These are phyloP conservation scores for Aleadryas rufinucha DNA, from an alignment of 2,113 vertebrate species.

Conservation along the genomic window DNA sequence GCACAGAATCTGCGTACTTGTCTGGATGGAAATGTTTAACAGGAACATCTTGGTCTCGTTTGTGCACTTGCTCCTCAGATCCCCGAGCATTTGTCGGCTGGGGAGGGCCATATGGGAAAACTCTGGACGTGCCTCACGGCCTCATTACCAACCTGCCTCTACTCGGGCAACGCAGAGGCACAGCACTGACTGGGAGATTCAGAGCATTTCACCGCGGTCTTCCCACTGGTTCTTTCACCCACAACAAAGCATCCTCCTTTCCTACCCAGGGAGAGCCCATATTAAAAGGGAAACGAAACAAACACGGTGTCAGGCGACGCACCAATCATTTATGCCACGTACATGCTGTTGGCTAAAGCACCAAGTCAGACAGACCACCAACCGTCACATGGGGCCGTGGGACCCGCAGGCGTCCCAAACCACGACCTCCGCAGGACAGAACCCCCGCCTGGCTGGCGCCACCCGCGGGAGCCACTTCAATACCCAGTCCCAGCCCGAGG, in stretches of 20 bases:
- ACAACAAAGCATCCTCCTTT: not conserved
- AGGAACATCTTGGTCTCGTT: not conserved
- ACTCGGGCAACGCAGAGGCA: accelerated
- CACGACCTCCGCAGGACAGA: not conserved
- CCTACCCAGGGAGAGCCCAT: no score
- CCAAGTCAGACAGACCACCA: not conserved
- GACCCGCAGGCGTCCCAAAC: no score
- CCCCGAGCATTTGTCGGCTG: not conserved
- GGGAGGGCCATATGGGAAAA: not conserved
- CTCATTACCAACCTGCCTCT: not conserved
- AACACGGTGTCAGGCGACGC: not conserved
- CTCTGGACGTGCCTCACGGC: not conserved
- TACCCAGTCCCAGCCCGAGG: not conserved
- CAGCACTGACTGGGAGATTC: not conserved
- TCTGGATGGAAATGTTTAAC: not conserved
- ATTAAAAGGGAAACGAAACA: not conserved
- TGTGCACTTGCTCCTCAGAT: not conserved
- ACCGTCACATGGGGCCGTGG: accelerated
- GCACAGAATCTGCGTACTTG: not conserved
- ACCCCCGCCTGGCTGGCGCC: accelerated
- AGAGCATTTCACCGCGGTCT: not conserved
- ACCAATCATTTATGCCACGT: not conserved
- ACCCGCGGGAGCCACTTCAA: not conserved
- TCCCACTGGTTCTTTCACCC: not conserved
- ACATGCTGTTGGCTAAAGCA: not conserved